Percentiles rank a stretch among this genome's conserved stretches.
phyloP scores from a whole-genome alignment of 2,888 invertebrate species.

The Stenodema calcarata region DNA sequence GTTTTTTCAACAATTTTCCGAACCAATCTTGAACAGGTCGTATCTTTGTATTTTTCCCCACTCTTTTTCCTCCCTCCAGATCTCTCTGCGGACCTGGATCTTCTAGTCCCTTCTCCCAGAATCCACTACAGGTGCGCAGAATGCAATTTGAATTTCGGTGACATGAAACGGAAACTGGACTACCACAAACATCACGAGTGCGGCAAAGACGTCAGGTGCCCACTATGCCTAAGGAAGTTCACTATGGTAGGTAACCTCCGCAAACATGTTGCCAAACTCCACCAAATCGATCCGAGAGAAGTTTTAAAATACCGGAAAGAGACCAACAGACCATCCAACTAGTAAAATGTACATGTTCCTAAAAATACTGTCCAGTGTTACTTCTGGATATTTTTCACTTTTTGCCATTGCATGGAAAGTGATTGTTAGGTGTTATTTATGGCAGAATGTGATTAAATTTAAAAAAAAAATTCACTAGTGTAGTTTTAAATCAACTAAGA shows the following conservation, averaged over 20 bases:
- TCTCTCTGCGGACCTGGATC: neutral
- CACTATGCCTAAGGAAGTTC: neutral
- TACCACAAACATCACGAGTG: slow-evolving; percentile 24
- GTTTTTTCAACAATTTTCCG: too few relatives aligned
- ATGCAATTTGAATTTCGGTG: neutral
- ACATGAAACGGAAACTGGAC: neutral
- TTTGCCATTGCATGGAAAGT: too few relatives aligned
- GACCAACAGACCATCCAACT: neutral
- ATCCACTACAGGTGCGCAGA: neutral
- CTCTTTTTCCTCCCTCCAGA: neutral
- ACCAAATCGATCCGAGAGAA: neutral
- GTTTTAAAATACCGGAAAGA: neutral
- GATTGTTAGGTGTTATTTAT: too few relatives aligned
- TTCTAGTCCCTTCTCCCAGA: neutral
- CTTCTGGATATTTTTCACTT: too few relatives aligned
- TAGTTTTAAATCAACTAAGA: too few relatives aligned
- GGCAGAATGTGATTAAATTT: too few relatives aligned
- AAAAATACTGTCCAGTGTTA: too few relatives aligned
- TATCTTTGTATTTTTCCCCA: neutral
- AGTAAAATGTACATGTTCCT: neutral
- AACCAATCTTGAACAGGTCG: too few relatives aligned
- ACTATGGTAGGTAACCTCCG: neutral
- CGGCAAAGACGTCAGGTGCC: neutral
- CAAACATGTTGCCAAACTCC: neutral
- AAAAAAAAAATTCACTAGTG: too few relatives aligned